These are phyloP conservation scores for Ranitomeya imitator DNA, from an alignment of 2,113 vertebrate genomes.

Conservation along the genomic window DNA sequence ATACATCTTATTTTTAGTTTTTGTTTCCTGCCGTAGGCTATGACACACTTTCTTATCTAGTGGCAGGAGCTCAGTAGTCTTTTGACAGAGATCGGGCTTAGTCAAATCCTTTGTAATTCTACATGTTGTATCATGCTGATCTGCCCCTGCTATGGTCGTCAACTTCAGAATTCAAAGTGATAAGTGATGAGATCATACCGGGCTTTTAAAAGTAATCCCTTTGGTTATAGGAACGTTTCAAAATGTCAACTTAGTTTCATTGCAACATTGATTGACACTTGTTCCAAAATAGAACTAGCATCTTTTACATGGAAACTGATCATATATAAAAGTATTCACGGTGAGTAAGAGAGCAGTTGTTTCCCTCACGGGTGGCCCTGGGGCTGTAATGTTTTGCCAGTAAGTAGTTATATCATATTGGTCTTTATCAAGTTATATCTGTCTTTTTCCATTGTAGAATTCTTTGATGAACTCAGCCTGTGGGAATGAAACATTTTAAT, in stretches of 20 bases:
- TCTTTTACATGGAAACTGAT: conserved; percentile 15
- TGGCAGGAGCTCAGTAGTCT: not conserved
- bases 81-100: conserved; percentile 46
- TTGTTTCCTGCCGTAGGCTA: conserved; percentile 48
- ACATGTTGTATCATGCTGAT: conserved; percentile 51
- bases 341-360: conserved; percentile 22
- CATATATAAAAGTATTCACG: conserved; percentile 23
- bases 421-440: conserved; percentile 23
- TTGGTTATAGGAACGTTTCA: conserved; percentile 52
- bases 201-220: conserved; percentile 60
- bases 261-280: conserved; percentile 41
- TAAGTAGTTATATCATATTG: conserved; percentile 29
- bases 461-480: conserved; percentile 12
- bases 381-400: conserved; percentile 37
- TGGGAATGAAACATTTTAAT: not conserved
- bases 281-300: conserved; percentile 13
- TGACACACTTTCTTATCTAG: conserved; percentile 45
- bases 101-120: conserved; percentile 57
- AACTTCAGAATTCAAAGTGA: conserved; percentile 50
- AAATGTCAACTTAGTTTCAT: conserved; percentile 41
- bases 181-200: conserved; percentile 52
- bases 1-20: conserved; percentile 18
- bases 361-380: conserved; percentile 31
- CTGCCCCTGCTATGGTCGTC: conserved; percentile 52
- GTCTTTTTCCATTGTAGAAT: conserved; percentile 22